Base-by-base conservation (phyloP, 2,113 vertebrate species). In the Columbina picui region DNA sequence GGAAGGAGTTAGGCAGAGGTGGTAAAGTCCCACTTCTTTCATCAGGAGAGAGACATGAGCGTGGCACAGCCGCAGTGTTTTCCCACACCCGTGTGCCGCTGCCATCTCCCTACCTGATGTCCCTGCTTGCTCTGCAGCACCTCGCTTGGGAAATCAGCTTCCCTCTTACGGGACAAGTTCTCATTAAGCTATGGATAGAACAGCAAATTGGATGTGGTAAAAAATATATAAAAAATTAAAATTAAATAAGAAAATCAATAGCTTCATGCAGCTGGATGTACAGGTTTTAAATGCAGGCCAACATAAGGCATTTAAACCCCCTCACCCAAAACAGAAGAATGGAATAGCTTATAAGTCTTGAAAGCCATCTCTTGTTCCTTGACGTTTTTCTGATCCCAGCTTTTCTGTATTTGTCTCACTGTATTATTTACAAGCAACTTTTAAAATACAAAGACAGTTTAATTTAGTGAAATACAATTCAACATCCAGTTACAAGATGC, bases 111-210 rank as follows among this genome's bases (percentile, higher is more conserved):
- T 81, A 34, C 49, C 22, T 50, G n/a, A n/a, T n/a, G 22, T n/a
- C 64, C 9, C 11, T 53, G 27, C 27, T 56, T 2, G 1, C 15
- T 75, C 26, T 49, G 7, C 61, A 34, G 23, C 21, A 12, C 17
- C 32, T 68, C 0, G 0, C 56, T 73, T 27, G 39, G 56, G 53
- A 81, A 86, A n/a, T 4, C 0, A 0, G 3, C 84, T 92, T 84
- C 15, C 13, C 32, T 27, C 16, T 30, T 73, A 17, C 45, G 59
- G 9, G 32, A 73, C 34, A 64, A 61, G 13, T 52, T 83, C 49
- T 88, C 26, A 30, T 64, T 82, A 32, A 55, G 26, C n/a, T 90
- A 1, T 15, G 21, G 26, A 36, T 39, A 10, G 71, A 43, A n/a
- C 1, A 8, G n/a, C 30, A 86, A 92, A 30, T 8, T 32, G 26